phyloP scores from a whole-genome alignment of 2,888 invertebrate genomes.

The Leptogaster cylindrica region DNA sequence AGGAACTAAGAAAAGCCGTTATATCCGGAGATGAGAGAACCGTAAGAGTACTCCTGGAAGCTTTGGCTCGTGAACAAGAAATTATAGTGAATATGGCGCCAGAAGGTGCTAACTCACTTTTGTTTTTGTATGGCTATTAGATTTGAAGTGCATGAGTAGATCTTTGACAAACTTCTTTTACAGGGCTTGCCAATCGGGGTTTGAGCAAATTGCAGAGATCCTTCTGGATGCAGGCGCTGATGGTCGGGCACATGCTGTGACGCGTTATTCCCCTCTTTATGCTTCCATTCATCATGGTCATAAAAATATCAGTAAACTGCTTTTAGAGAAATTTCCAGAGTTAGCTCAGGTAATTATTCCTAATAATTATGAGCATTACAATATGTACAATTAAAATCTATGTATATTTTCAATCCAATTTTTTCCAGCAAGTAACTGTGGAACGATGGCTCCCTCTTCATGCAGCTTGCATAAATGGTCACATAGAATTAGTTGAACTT shows the following conservation, averaged over 20 bases:
- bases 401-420: too few species aligned
- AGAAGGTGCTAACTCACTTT: conserved; percentile 83
- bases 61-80: conserved; percentile 71
- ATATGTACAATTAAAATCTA: too few species aligned
- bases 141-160: not conserved
- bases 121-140: conserved; percentile 75
- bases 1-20: conserved; percentile 78
- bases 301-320: conserved; percentile 74
- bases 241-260: conserved; percentile 86
- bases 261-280: conserved; percentile 91
- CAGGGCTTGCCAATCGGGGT: conserved; percentile 87
- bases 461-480: conserved; percentile 90
- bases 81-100: conserved; percentile 86
- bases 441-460: conserved; percentile 93
- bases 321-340: conserved; percentile 83
- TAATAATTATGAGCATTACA: not conserved
- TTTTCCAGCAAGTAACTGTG: conserved; percentile 77
- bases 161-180: conserved; percentile 29
- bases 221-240: conserved; percentile 85
- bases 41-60: conserved; percentile 71
- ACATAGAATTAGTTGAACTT: conserved; percentile 76
- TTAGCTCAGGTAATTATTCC: conserved; percentile 69
- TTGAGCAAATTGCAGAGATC: conserved; percentile 75
- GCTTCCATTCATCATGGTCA: conserved; percentile 89
- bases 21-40: conserved; percentile 73